Evolutionary conservation across 2,797 vertebrate genomes (phyloP).

Genomic region (Lepilemur septentrionalis): DNA sequence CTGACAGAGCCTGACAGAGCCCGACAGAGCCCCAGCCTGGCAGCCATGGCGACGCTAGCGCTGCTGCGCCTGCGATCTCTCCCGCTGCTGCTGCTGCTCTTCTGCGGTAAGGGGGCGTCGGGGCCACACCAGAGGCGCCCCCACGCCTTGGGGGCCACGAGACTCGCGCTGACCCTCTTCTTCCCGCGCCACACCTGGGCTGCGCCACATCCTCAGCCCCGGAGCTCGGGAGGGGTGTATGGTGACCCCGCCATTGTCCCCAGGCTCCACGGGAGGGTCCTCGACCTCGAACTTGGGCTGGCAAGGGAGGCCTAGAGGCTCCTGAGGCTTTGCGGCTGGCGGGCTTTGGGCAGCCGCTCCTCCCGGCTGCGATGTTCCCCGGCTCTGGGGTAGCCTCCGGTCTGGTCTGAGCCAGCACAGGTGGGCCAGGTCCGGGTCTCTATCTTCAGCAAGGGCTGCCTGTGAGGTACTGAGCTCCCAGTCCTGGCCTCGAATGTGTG

Average conservation of each 20-base stretch:
- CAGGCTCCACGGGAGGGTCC: not conserved
- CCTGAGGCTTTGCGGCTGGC: not conserved
- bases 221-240: not conserved
- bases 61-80: not conserved
- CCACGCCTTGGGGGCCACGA: no score
- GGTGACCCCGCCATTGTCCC: not conserved
- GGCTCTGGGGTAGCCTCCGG: not conserved
- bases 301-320: not conserved
- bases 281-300: not conserved
- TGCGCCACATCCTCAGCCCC: not conserved
- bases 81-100: slow-evolving; percentile 47
- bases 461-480: not conserved
- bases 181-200: not conserved
- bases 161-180: not conserved
- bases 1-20: no score
- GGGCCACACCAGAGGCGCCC: not conserved
- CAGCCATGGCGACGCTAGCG: slow-evolving; percentile 15
- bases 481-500: not conserved
- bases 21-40: not conserved
- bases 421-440: not conserved
- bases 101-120: slow-evolving; percentile 64
- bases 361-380: not conserved
- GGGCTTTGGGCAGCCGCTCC: no score
- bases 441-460: no score
- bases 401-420: not conserved